phyloP scores from a whole-genome alignment of 2,888 invertebrate genomes.

The Deilephila elpenor region DNA sequence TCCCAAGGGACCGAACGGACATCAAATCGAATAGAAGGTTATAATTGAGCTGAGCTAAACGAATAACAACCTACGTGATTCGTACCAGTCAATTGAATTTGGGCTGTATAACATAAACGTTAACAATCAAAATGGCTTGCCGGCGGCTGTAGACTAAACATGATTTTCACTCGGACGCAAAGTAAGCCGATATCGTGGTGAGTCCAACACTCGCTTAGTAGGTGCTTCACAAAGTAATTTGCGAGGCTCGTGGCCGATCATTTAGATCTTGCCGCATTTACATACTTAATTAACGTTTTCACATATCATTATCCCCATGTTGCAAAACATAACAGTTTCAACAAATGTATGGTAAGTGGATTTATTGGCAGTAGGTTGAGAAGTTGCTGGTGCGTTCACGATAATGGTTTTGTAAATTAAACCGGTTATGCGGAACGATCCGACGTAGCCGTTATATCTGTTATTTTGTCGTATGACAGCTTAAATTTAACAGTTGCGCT shows the following conservation, averaged over 20 bases:
- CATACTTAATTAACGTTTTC: constrained; percentile 70
- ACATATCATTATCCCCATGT: constrained; percentile 55
- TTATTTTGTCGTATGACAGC: constrained; percentile 42
- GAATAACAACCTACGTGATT: constrained; percentile 66
- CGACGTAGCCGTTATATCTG: constrained; percentile 53
- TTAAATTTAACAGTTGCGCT: constrained; percentile 57
- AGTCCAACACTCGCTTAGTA: constrained; percentile 71
- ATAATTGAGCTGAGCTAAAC: constrained; percentile 74
- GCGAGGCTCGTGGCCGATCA: constrained; percentile 65
- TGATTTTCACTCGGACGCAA: constrained; percentile 53
- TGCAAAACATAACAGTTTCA: constrained; percentile 51
- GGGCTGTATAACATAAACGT: constrained; percentile 51
- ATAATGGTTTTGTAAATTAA: constrained; percentile 69
- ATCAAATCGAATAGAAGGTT: constrained; percentile 81
- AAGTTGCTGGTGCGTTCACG: constrained; percentile 52
- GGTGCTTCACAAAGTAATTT: constrained; percentile 72
- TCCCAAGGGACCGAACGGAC: constrained; percentile 74
- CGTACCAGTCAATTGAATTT: constrained; percentile 60
- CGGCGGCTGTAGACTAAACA: constrained; percentile 27
- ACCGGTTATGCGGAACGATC: constrained; percentile 57
- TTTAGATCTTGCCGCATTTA: constrained; percentile 67
- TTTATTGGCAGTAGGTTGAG: constrained; percentile 60
- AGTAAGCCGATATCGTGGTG: constrained; percentile 57
- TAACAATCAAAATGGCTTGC: constrained; percentile 43
- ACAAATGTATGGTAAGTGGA: constrained; percentile 55